Evolutionary conservation across 2,113 vertebrate genomes (phyloP), one percentile per base, ranked within the genome.

Genomic region (Ardeotis arabs): DNA sequence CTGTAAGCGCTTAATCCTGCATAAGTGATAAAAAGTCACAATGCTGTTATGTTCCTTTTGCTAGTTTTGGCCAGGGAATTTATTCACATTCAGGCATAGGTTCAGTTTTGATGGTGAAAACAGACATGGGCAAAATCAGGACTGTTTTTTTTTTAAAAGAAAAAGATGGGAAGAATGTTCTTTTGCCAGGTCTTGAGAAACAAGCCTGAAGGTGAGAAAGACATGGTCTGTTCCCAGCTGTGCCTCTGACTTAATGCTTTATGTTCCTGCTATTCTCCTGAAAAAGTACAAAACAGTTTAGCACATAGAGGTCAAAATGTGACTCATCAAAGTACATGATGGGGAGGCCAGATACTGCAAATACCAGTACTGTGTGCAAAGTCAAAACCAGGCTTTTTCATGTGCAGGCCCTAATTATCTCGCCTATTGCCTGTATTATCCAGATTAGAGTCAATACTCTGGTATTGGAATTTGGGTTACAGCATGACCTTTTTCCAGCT

Each of bases 101-200:
- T 60, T 83, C 41, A 39, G 20, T 84, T 92, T 80, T 83, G 63
- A 88, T 89, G 67, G 44, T 90, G 80, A 68, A 96, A 96, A 79
- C 74, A 92, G 77, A 58, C 53, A 59, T 52, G 25, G 28, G 45
- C 77, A 77, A 94, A 94, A 83, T 41, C 66, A 87, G 58, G 67
- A 84, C 41, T 67, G 37, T 2, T 47, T 83, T 91, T 78, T 84
- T 55, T 55, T 41, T 14, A 41, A 41, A 41, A 41, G 35, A 66
- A 74, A 88, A 82, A 27, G 25, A 29, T 44, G 24, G 19, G 50
- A 77, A 73, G 47, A 62, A 88, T 79, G 27, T 74, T 81, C 56
- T 94, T 96, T 86, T 87, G 20, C 63, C 49, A 50, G 58, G 69
- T 66, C 52, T 92, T 92, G 68, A 89, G 79, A 88, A 90, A 64